A percentile compares a stretch with the other conserved stretches of the same genome.
Evolutionary conservation across 1,140 invertebrate genomes (phyloP).

Genomic region (Leptinotarsa undecemlineata): DNA sequence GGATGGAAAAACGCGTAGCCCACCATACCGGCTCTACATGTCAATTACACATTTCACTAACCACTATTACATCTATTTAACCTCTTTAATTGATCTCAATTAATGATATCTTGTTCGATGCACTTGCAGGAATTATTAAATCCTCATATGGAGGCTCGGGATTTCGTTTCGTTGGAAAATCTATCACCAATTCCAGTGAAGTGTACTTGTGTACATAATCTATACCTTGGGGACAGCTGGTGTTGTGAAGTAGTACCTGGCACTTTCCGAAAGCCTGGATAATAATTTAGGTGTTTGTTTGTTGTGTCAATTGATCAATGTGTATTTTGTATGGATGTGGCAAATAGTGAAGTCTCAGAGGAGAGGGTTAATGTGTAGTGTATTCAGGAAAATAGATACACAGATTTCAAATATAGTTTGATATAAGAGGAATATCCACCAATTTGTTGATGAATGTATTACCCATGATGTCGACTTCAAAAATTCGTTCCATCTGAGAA

Average conservation of each 20-base stretch:
- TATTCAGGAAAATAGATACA: no score
- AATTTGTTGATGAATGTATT: no score
- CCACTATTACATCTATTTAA: constrained; percentile 46
- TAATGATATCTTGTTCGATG: constrained; percentile 38
- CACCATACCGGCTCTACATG: constrained; percentile 31
- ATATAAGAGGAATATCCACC: no score
- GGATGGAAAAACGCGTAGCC: background rate
- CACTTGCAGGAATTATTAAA: constrained; percentile 33
- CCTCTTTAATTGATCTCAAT: constrained; percentile 49
- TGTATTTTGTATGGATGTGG: background rate
- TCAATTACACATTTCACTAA: constrained; percentile 43
- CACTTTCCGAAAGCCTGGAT: background rate
- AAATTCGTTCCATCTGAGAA: no score
- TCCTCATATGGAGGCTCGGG: constrained; percentile 30
- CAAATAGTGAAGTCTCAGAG: background rate
- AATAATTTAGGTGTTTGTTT: constrained; percentile 20
- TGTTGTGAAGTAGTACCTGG: constrained; percentile 5
- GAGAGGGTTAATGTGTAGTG: no score
- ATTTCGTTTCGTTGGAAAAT: constrained; percentile 19
- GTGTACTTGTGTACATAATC: background rate
- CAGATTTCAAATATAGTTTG: no score
- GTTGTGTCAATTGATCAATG: constrained; percentile 11
- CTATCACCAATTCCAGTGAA: background rate
- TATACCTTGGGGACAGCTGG: background rate
- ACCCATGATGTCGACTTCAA: no score